Percentiles rank a stretch among this genome's conserved stretches.
phyloP scores from a whole-genome alignment of 1,140 invertebrate genomes.

The Rhyzopertha dominica region DNA sequence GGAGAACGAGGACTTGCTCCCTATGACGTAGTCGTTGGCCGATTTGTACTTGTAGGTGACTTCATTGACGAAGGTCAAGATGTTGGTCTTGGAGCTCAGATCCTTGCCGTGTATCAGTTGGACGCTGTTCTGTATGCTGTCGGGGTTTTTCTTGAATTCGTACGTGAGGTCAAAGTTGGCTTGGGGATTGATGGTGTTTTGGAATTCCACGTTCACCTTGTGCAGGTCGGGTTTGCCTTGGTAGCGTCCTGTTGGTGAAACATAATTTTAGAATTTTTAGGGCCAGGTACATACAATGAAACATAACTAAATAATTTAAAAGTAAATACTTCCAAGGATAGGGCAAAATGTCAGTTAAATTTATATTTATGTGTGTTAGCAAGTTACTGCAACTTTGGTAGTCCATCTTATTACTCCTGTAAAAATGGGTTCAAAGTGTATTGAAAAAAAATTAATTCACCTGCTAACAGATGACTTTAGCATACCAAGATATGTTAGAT shows the following conservation, averaged over 20 bases:
- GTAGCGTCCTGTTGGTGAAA: constrained; percentile 20
- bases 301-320: no score
- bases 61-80: constrained; percentile 43
- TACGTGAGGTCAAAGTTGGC: constrained; percentile 55
- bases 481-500: no score
- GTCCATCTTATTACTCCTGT: no score
- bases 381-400: no score
- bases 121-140: constrained; percentile 47
- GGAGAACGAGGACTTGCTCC: constrained; percentile 45
- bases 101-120: constrained; percentile 59
- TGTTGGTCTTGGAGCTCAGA: constrained; percentile 51
- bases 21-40: constrained; percentile 25
- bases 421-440: no score
- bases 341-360: no score
- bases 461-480: no score
- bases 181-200: constrained; percentile 52
- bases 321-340: no score
- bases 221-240: constrained; percentile 37
- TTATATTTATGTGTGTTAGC: no score
- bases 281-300: no score
- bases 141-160: constrained; percentile 38
- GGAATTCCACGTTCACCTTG: constrained; percentile 48
- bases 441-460: no score
- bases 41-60: constrained; percentile 22
- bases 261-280: no score